Conservation (phyloP, 1,140 invertebrate species). For the Dinoponera quadriceps region DNA sequence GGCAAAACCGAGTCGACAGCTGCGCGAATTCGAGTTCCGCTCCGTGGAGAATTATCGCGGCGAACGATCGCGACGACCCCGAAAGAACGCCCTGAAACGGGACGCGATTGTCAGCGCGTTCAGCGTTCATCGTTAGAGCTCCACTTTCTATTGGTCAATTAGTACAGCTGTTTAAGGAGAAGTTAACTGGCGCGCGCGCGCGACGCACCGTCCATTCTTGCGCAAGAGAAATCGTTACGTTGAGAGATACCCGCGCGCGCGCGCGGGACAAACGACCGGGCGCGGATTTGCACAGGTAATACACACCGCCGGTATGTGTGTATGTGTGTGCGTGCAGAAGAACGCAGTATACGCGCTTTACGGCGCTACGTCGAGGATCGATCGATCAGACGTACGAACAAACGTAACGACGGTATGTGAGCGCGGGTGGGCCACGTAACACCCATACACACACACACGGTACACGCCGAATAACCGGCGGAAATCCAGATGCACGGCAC, state of each 20-base stretch:
- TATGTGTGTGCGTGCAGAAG: slow-evolving; percentile 23
- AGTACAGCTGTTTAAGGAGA: slow-evolving; percentile 78
- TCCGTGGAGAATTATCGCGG: slow-evolving; percentile 1
- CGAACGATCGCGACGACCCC: slow-evolving; percentile 53
- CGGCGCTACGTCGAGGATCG: slow-evolving; percentile 54
- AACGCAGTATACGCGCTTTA: slow-evolving; percentile 43
- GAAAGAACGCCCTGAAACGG: slow-evolving; percentile 62
- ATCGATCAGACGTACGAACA: slow-evolving; percentile 30
- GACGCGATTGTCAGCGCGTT: slow-evolving; percentile 71
- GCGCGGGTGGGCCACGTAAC: neutral
- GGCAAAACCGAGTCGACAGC: slow-evolving; percentile 13
- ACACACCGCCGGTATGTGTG: slow-evolving; percentile 38
- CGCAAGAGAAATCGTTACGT: slow-evolving; percentile 72
- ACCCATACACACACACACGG: slow-evolving; percentile 7
- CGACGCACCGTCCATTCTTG: slow-evolving; percentile 63
- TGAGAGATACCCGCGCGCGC: slow-evolving; percentile 1
- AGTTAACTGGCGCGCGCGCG: slow-evolving; percentile 31
- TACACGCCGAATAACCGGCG: slow-evolving; percentile 26
- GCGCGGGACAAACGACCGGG: slow-evolving; percentile 31
- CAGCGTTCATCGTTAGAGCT: slow-evolving; percentile 70
- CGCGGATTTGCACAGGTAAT: slow-evolving; percentile 53
- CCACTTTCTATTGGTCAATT: slow-evolving; percentile 79
- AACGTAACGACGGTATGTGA: neutral
- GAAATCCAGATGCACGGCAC: slow-evolving; percentile 56
- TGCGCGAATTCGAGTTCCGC: slow-evolving; percentile 34